Percentiles rank a stretch among this genome's conserved stretches.
phyloP scores from a whole-genome alignment of 2,113 vertebrate species.

The Dicaeum eximium region DNA sequence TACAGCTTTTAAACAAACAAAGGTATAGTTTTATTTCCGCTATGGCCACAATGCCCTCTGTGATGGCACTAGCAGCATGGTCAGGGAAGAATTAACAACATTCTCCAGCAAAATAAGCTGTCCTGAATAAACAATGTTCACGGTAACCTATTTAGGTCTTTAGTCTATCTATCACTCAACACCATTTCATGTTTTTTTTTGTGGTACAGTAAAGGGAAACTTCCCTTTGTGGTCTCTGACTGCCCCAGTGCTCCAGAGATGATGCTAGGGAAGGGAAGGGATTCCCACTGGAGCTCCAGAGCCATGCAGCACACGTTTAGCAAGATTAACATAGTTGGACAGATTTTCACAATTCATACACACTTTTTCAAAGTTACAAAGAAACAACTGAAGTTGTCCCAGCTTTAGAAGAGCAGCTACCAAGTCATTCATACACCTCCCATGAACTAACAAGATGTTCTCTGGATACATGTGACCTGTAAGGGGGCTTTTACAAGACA shows the following conservation, averaged over 20 bases:
- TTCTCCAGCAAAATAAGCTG: neutral
- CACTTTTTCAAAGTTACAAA: neutral
- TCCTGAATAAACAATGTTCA: neutral
- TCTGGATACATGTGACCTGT: neutral
- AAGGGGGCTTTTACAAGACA: neutral
- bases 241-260: neutral
- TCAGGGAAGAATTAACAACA: neutral
- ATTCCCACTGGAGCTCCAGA: neutral
- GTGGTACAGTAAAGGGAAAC: neutral
- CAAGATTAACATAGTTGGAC: neutral
- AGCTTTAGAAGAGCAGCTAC: neutral
- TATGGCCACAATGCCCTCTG: accelerated
- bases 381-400: neutral
- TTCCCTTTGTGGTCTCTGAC: neutral
- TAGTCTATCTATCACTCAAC: neutral
- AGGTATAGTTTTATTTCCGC: neutral
- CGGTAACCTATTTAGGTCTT: neutral
- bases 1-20: neutral
- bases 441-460: neutral
- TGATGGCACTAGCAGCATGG: neutral
- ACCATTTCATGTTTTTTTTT: neutral
- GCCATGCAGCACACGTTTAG: neutral
- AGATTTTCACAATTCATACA: neutral
- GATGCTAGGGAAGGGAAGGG: neutral
- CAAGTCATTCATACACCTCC: neutral